A percentile compares a stretch with the other conserved stretches of the same genome.
Evolutionary conservation across 1,140 invertebrate genomes (phyloP).

Genomic region (Holcopasites calliopsidis): DNA sequence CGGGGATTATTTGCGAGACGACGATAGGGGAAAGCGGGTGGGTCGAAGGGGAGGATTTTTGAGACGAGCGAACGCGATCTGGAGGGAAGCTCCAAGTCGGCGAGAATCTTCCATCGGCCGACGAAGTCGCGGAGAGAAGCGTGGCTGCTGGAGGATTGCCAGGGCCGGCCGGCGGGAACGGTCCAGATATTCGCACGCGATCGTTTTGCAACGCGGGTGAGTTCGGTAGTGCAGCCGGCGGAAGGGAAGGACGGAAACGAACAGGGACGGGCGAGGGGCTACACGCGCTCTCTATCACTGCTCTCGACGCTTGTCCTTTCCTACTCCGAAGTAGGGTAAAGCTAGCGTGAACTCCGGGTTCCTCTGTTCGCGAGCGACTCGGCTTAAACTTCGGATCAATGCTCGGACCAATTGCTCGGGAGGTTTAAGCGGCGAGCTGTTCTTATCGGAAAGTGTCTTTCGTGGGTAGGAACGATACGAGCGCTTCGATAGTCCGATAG

Average conservation of each 20-base stretch:
- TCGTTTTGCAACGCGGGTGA: conserved; percentile 44
- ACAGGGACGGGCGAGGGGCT: neutral
- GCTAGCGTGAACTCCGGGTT: conserved; percentile 50
- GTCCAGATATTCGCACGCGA: conserved; percentile 63
- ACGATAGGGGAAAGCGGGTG: neutral
- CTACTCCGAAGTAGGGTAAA: conserved; percentile 41
- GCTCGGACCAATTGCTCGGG: conserved; percentile 54
- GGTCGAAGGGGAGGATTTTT: conserved; percentile 1
- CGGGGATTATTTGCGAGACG: conserved; percentile 43
- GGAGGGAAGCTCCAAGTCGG: conserved; percentile 46
- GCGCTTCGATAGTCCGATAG: conserved; percentile 28
- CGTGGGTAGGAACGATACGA: conserved; percentile 44
- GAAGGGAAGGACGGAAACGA: neutral
- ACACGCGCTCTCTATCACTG: neutral
- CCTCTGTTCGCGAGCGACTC: conserved; percentile 49
- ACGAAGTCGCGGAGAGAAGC: conserved; percentile 25
- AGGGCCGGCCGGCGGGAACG: conserved; percentile 50
- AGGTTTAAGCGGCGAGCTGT: conserved; percentile 47
- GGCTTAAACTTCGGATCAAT: conserved; percentile 62
- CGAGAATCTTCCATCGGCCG: conserved; percentile 55
- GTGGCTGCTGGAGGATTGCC: conserved; percentile 57
- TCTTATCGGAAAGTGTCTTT: conserved; percentile 59
- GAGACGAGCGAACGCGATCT: conserved; percentile 48
- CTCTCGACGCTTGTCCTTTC: neutral
- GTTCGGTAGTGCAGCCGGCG: neutral